Evolutionary conservation across 2,797 vertebrate species (phyloP).

Genomic region (Sitta carolinensis): DNA sequence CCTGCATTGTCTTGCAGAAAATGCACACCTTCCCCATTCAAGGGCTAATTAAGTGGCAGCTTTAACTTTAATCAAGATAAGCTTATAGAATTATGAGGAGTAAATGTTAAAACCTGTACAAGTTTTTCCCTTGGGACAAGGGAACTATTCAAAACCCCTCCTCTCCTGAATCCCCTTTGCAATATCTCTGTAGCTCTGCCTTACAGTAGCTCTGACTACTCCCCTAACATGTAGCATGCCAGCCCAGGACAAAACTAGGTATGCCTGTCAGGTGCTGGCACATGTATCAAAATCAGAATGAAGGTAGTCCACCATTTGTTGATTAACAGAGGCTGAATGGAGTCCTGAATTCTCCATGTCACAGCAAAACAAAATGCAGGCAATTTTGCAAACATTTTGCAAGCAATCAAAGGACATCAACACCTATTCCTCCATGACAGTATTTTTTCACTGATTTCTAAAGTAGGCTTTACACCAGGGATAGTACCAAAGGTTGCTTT

Average conservation of each 20-base stretch:
- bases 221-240: accelerated
- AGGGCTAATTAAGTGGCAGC: not conserved
- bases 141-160: not conserved
- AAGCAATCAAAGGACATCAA: not conserved
- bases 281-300: not conserved
- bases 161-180: not conserved
- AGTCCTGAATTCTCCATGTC: not conserved
- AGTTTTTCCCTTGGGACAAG: not conserved
- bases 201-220: not conserved
- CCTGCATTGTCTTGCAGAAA: not conserved
- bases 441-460: not conserved
- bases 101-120: not conserved
- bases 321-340: not conserved
- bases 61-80: not conserved
- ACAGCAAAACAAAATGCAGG: not conserved
- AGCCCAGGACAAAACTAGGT: not conserved
- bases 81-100: not conserved
- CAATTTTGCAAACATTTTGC: not conserved
- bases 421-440: not conserved
- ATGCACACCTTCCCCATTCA: not conserved
- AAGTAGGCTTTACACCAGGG: not conserved
- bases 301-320: not conserved
- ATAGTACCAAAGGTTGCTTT: not conserved
- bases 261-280: not conserved
- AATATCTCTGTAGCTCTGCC: not conserved